phyloP scores from a whole-genome alignment of 2,888 invertebrate species.

The Campoplex nolae region DNA sequence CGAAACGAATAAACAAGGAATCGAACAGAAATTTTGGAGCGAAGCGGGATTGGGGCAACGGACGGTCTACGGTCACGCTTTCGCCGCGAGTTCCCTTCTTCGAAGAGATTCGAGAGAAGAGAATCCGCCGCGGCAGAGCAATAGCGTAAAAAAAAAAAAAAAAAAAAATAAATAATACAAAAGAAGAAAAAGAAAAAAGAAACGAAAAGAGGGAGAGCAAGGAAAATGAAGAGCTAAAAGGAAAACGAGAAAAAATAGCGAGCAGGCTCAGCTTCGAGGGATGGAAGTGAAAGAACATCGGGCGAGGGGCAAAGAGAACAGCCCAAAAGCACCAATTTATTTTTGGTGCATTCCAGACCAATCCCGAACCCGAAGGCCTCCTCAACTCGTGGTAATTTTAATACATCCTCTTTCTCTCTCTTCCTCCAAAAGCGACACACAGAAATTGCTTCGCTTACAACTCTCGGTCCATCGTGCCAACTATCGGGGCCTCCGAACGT shows the following conservation, averaged over 20 bases:
- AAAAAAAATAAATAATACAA: too few relatives aligned
- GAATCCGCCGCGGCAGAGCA: conserved; percentile 26
- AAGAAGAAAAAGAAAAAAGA: neutral
- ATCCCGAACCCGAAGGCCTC: conserved; percentile 51
- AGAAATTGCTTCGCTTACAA: neutral
- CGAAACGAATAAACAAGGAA: conserved; percentile 18
- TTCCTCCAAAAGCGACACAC: neutral
- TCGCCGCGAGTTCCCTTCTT: conserved; percentile 66
- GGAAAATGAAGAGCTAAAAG: conserved; percentile 33
- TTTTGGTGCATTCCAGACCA: conserved; percentile 80
- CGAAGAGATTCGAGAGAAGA: conserved; percentile 60
- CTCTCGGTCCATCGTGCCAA: conserved; percentile 29
- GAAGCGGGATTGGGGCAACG: conserved; percentile 24
- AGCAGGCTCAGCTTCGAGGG: conserved; percentile 6
- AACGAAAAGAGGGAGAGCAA: neutral
- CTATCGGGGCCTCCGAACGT: neutral
- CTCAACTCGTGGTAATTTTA: conserved; percentile 14
- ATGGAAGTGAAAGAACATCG: conserved; percentile 47
- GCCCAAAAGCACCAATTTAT: conserved; percentile 75
- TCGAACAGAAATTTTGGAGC: conserved; percentile 9
- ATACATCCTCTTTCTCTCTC: neutral
- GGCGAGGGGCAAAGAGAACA: conserved; percentile 14
- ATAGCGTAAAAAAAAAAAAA: conserved; percentile 18
- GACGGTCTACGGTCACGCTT: conserved; percentile 70
- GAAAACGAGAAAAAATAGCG: conserved; percentile 27